Conservation (phyloP, 2,113 vertebrate species). For the Motacilla alba region DNA sequence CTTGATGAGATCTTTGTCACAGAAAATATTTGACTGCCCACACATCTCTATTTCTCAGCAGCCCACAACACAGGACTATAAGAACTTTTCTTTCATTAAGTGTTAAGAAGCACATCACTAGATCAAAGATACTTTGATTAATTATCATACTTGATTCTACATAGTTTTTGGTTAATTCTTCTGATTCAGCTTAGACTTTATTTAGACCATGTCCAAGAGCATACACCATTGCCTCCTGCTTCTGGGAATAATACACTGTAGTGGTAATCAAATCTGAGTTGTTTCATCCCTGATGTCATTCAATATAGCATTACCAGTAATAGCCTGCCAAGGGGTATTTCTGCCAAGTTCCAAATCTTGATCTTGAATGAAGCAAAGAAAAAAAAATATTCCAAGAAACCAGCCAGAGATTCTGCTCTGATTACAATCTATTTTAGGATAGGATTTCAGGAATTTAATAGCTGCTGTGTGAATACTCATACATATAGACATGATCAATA, state of each 20-base stretch:
- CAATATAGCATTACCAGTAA: neutral
- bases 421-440: neutral
- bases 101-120: neutral
- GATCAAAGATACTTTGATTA: neutral
- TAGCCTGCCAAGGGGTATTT: neutral
- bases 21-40: conserved; percentile 61
- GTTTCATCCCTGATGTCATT: neutral
- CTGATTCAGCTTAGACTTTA: neutral
- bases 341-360: neutral
- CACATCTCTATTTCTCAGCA: conserved; percentile 65
- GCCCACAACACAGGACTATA: neutral
- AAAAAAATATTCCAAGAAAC: neutral
- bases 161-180: neutral
- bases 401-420: neutral
- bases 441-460: neutral
- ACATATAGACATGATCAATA: neutral
- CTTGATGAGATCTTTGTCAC: conserved; percentile 65
- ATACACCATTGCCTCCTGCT: neutral
- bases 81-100: conserved; percentile 32
- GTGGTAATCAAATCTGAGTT: neutral
- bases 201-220: neutral
- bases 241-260: neutral
- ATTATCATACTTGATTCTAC: conserved; percentile 29
- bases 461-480: neutral
- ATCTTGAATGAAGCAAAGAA: neutral